These are phyloP conservation scores for Pammene aurita DNA, from an alignment of 2,888 invertebrate species.

Conservation along the genomic window DNA sequence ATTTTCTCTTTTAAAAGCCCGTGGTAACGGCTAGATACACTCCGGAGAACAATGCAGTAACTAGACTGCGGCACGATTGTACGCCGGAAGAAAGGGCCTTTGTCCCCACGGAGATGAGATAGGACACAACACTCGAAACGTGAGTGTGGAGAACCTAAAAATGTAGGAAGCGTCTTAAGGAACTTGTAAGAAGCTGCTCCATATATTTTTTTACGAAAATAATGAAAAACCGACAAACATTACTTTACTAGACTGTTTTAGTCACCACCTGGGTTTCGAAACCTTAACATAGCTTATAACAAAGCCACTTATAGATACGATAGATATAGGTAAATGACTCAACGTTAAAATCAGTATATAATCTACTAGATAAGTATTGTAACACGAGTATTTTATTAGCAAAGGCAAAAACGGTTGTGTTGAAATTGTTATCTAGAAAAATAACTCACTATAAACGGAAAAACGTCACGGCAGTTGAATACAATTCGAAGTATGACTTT, in stretches of 20 bases:
- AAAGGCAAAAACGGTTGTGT: background rate
- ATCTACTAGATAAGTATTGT: conserved; percentile 17
- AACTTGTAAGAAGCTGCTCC: conserved; percentile 39
- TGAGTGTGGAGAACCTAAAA: conserved; percentile 31
- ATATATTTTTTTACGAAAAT: background rate
- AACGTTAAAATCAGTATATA: conserved; percentile 15
- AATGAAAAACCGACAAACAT: background rate
- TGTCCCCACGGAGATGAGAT: conserved; percentile 64
- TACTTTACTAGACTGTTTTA: background rate
- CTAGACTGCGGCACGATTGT: conserved; percentile 67
- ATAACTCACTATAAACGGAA: conserved; percentile 54
- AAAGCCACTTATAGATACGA: conserved; percentile 4
- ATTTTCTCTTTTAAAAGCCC: conserved; percentile 53
- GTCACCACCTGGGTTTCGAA: too few relatives aligned
- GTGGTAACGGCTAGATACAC: conserved; percentile 50
- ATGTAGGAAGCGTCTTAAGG: conserved; percentile 13
- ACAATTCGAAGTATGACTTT: conserved; percentile 58
- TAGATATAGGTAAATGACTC: conserved; percentile 26
- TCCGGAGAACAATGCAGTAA: conserved; percentile 67
- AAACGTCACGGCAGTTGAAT: conserved; percentile 52
- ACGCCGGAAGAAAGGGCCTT: conserved; percentile 63
- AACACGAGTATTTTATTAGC: background rate
- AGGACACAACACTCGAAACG: conserved; percentile 55
- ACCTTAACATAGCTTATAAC: background rate
- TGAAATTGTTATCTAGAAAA: conserved; percentile 17